Evolutionary conservation across 2,797 vertebrate genomes (phyloP).

Genomic region (Natrix natrix): DNA sequence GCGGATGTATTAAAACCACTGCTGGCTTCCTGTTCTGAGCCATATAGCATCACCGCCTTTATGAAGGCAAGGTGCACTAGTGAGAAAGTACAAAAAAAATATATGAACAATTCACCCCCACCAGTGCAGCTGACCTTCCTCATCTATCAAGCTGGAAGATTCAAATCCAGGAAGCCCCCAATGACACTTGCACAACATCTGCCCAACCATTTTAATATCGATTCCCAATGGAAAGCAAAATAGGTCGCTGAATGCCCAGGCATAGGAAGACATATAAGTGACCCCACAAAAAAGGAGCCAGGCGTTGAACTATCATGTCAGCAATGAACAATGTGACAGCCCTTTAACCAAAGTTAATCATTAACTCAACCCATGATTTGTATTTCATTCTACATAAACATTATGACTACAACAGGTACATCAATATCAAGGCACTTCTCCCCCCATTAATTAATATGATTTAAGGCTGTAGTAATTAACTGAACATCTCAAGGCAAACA

Average conservation of each 20-base stretch:
- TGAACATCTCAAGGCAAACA: not conserved
- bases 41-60: not conserved
- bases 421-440: not conserved
- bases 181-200: not conserved
- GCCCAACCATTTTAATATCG: not conserved
- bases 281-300: not conserved
- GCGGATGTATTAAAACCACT: not conserved
- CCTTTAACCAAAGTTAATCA: not conserved
- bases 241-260: not conserved
- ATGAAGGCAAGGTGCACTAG: not conserved
- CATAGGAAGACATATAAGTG: not conserved
- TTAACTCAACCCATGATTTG: not conserved
- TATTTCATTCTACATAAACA: not conserved
- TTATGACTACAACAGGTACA: not conserved
- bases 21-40: not conserved
- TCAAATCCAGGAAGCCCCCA: not conserved
- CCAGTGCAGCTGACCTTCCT: not conserved
- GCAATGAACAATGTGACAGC: not conserved
- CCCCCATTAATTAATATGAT: not conserved
- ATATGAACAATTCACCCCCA: not conserved
- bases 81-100: not conserved
- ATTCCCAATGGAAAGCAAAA: not conserved
- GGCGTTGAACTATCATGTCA: not conserved
- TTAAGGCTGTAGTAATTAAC: not conserved
- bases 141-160: not conserved